These are phyloP conservation scores for Neodiprion virginianus DNA, from an alignment of 1,140 invertebrate genomes.

Conservation along the genomic window DNA sequence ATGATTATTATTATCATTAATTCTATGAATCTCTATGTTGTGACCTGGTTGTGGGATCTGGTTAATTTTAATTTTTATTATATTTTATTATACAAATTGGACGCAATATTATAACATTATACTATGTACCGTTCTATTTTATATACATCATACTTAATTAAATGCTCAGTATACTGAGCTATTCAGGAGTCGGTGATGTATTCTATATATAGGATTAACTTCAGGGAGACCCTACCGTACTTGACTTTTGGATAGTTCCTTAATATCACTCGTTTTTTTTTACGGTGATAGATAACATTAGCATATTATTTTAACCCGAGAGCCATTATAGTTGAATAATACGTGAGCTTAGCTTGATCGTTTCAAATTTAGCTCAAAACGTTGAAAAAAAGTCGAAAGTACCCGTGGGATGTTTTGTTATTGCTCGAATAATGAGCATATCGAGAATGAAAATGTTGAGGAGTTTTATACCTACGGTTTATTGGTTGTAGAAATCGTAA, in stretches of 20 bases:
- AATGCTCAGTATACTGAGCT: neutral
- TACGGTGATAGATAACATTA: neutral
- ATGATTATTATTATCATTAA: neutral
- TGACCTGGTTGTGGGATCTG: slow-evolving; percentile 31
- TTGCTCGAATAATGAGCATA: too few species aligned
- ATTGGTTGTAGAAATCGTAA: too few species aligned
- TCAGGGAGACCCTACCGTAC: too few species aligned
- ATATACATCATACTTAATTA: neutral
- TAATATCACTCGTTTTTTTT: neutral
- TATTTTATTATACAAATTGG: neutral
- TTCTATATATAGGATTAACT: neutral
- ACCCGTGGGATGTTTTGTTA: too few species aligned
- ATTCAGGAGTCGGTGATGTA: neutral
- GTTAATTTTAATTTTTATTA: slow-evolving; percentile 18
- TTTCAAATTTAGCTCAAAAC: too few species aligned
- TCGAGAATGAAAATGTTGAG: too few species aligned
- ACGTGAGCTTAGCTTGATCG: too few species aligned
- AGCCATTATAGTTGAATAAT: too few species aligned
- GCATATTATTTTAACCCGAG: neutral
- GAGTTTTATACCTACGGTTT: too few species aligned
- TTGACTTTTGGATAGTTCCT: too few species aligned
- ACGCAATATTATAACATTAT: neutral
- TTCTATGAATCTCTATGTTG: slow-evolving; percentile 5
- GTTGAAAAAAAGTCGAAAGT: too few species aligned
- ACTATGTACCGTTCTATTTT: neutral